Conservation (phyloP, 2,113 vertebrate genomes). For the Pseudopodoces humilis region DNA sequence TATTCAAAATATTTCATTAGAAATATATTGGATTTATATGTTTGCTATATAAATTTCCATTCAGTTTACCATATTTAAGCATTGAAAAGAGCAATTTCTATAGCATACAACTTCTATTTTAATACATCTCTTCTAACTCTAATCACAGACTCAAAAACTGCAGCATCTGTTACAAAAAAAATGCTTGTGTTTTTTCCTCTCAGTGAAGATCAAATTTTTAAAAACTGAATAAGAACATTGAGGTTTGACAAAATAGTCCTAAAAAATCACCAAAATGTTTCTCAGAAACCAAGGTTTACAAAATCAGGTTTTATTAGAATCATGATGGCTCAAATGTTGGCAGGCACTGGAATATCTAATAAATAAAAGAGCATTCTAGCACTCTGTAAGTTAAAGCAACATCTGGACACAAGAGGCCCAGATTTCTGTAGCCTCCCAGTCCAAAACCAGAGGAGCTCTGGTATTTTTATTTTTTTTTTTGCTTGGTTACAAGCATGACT, state of each 20-base stretch:
- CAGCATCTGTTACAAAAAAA: not conserved
- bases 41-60: not conserved
- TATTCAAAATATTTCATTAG: not conserved
- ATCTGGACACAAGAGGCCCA: not conserved
- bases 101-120: not conserved
- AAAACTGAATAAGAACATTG: not conserved
- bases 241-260: not conserved
- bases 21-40: not conserved
- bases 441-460: conserved; percentile 2
- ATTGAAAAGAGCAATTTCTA: not conserved
- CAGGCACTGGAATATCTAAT: not conserved
- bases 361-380: conserved; percentile 10
- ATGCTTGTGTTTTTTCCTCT: not conserved
- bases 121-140: not conserved
- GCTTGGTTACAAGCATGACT: not conserved
- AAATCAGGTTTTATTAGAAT: conserved; percentile 2
- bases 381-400: conserved; percentile 16
- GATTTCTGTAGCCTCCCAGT: not conserved
- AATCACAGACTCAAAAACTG: not conserved
- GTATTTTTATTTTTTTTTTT: not conserved
- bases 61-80: not conserved
- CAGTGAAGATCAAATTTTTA: not conserved
- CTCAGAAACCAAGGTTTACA: not conserved
- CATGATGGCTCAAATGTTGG: not conserved
- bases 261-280: conserved; percentile 42